These are phyloP conservation scores for Borostomias antarcticus DNA, from an alignment of 2,797 vertebrate species.

Conservation along the genomic window DNA sequence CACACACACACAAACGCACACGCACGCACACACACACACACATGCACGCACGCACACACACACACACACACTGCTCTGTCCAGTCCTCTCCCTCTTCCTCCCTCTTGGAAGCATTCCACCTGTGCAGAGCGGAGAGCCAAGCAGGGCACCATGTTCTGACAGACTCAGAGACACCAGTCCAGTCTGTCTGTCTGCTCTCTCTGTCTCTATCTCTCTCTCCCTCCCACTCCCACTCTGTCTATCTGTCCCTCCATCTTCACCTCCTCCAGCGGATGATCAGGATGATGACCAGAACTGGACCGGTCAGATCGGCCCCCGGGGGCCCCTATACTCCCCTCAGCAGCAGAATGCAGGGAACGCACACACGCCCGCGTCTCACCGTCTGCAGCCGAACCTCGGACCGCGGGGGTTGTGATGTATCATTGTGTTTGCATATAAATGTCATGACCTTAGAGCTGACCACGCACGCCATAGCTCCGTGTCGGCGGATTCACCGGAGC, in stretches of 20 bases:
- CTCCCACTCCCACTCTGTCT: background rate
- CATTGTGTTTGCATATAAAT: too few species aligned
- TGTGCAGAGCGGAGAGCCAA: slow-evolving; percentile 46
- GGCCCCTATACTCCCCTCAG: slow-evolving; percentile 28
- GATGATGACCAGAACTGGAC: background rate
- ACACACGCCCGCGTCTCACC: too few species aligned
- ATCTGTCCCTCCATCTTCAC: background rate
- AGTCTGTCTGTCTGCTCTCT: slow-evolving; percentile 13
- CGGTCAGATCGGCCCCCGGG: background rate
- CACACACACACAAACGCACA: slow-evolving; percentile 11
- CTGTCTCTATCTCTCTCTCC: background rate
- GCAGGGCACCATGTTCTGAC: slow-evolving; percentile 56
- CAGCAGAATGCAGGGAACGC: slow-evolving; percentile 56
- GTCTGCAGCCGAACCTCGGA: too few species aligned
- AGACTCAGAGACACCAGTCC: slow-evolving; percentile 59
- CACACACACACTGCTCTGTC: background rate
- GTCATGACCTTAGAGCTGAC: slow-evolving; percentile 38
- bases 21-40: slow-evolving; percentile 1
- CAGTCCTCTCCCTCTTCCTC: slow-evolving; percentile 4
- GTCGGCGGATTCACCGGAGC: slow-evolving; percentile 23
- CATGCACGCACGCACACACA: slow-evolving; percentile 4
- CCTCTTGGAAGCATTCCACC: slow-evolving; percentile 54
- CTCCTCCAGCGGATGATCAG: background rate
- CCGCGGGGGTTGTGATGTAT: slow-evolving; percentile 33
- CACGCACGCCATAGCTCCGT: slow-evolving; percentile 44